A percentile compares a stretch with the other conserved stretches of the same genome.
These are phyloP conservation scores for Nemotelus pantherinus DNA, from an alignment of 2,888 invertebrate species.

Conservation along the genomic window DNA sequence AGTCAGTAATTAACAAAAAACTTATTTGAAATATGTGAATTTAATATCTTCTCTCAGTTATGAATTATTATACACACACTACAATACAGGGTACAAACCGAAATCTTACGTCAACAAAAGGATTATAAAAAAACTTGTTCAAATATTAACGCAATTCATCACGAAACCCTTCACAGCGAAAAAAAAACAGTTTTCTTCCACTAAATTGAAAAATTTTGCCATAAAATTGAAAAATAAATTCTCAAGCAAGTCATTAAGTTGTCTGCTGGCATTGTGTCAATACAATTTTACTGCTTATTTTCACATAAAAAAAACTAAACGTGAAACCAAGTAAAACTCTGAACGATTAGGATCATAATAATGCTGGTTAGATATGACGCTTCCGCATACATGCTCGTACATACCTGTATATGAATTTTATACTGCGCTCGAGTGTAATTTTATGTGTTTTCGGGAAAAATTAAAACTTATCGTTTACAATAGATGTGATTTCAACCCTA, in stretches of 20 bases:
- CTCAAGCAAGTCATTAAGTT: constrained; percentile 30
- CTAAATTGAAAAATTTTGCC: constrained; percentile 35
- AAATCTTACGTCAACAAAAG: not conserved
- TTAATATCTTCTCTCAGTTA: not conserved
- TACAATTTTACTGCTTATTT: constrained; percentile 21
- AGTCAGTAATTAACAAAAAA: not conserved
- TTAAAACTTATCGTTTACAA: constrained; percentile 25
- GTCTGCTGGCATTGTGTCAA: constrained; percentile 24
- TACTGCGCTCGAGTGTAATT: not conserved
- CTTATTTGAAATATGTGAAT: not conserved
- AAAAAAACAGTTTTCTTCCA: constrained; percentile 24
- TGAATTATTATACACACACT: not conserved
- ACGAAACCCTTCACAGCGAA: not conserved
- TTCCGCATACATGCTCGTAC: not conserved
- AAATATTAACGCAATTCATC: constrained; percentile 15
- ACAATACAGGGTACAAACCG: not conserved
- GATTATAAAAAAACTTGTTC: constrained; percentile 32
- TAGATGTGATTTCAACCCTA: constrained; percentile 46
- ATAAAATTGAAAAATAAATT: constrained; percentile 38
- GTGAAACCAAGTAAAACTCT: constrained; percentile 19
- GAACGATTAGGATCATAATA: constrained; percentile 22
- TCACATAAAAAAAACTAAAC: no score
- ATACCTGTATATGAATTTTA: not conserved
- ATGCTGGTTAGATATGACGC: constrained; percentile 9
- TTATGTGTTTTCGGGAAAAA: constrained; percentile 25